These are phyloP conservation scores for Pammene fasciana DNA, from an alignment of 2,888 invertebrate genomes.

Conservation along the genomic window DNA sequence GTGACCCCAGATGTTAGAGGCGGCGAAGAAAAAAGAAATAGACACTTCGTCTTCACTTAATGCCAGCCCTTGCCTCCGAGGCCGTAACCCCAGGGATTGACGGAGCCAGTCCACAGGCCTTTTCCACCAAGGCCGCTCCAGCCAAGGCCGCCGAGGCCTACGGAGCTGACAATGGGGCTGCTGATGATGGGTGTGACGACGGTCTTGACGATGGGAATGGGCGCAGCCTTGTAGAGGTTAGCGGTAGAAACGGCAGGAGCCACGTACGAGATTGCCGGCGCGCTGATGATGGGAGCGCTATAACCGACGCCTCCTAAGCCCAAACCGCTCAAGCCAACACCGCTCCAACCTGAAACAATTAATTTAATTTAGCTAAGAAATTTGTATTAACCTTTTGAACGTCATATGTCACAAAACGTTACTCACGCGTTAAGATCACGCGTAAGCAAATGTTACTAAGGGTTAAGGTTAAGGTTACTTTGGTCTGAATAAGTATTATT, in stretches of 20 bases:
- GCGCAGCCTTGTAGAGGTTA: slow-evolving; percentile 66
- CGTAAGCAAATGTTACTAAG: no score
- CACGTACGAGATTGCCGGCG: slow-evolving; percentile 44
- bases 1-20: slow-evolving; percentile 29
- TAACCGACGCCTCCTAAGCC: slow-evolving; percentile 39
- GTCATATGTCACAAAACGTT: no score
- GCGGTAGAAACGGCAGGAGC: slow-evolving; percentile 69
- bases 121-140: slow-evolving; percentile 40
- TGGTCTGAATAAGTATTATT: no score
- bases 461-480: no score
- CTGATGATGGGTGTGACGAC: slow-evolving; percentile 53
- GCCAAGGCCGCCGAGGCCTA: slow-evolving; percentile 50
- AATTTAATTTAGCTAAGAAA: no score
- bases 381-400: no score
- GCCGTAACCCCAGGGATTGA: slow-evolving; percentile 40
- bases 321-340: background rate
- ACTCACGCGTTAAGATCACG: no score
- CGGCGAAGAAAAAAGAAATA: background rate
- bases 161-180: slow-evolving; percentile 54
- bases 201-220: slow-evolving; percentile 66
- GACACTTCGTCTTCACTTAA: slow-evolving; percentile 14
- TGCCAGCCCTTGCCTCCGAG: slow-evolving; percentile 38
- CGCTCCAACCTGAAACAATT: slow-evolving; percentile 7
- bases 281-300: slow-evolving; percentile 37
- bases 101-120: slow-evolving; percentile 44